A percentile compares a stretch with the other conserved stretches of the same genome.
Evolutionary conservation across 2,888 invertebrate genomes (phyloP).

Genomic region (Idaea aversata): DNA sequence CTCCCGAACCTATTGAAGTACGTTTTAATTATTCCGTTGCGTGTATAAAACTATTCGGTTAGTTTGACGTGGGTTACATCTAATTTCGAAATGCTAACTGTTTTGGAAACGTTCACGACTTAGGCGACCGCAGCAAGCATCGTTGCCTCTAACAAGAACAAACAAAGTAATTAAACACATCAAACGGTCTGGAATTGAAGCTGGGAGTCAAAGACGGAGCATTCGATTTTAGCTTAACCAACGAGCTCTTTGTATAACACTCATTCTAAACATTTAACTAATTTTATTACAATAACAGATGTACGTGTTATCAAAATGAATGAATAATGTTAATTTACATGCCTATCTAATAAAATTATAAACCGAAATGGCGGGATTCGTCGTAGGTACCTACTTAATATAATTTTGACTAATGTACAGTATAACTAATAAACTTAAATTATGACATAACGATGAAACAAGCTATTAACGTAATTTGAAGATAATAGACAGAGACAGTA

Average conservation of each 20-base stretch:
- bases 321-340: too few relatives aligned
- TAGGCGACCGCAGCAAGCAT: constrained; percentile 73
- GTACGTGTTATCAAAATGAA: not conserved
- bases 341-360: not conserved
- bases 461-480: not conserved
- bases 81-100: constrained; percentile 74
- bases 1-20: constrained; percentile 22
- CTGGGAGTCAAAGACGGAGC: constrained; percentile 61
- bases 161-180: constrained; percentile 81
- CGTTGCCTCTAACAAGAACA: constrained; percentile 66
- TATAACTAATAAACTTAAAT: not conserved
- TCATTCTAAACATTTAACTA: constrained; percentile 1
- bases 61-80: constrained; percentile 77
- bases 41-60: constrained; percentile 67
- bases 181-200: constrained; percentile 75
- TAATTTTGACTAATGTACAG: too few relatives aligned
- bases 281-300: not conserved
- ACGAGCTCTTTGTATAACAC: constrained; percentile 2
- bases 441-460: not conserved
- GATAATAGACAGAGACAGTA: not conserved
- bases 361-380: not conserved
- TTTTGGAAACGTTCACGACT: constrained; percentile 72
- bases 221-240: constrained; percentile 24
- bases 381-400: not conserved
- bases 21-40: constrained; percentile 68